Evolutionary conservation across 2,113 vertebrate species (phyloP).

Genomic region (Clarias magur): DNA sequence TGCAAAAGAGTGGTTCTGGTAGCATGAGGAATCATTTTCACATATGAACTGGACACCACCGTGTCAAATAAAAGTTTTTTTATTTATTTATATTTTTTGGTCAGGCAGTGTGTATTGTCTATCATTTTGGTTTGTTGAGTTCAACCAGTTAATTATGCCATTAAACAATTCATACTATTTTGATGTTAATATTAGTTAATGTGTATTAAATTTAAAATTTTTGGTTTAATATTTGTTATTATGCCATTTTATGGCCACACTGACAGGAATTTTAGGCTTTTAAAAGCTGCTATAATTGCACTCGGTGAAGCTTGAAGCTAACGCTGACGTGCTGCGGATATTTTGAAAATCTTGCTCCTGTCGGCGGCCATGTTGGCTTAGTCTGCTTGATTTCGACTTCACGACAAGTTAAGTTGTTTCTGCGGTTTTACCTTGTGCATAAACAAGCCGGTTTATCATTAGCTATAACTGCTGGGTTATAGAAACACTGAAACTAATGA

Average conservation of each 20-base stretch:
- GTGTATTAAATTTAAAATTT: no score
- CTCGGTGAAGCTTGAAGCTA: background rate
- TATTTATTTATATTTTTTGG: no score
- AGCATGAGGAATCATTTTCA: no score
- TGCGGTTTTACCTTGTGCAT: background rate
- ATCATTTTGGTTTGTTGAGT: background rate
- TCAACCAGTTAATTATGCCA: background rate
- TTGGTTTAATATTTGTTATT: background rate
- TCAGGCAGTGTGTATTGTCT: no score
- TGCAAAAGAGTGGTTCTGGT: no score
- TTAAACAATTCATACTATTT: background rate
- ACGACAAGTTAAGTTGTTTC: background rate
- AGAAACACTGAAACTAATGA: background rate
- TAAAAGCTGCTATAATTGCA: no score
- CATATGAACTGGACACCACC: no score
- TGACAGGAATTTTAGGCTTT: no score
- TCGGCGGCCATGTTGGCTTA: background rate
- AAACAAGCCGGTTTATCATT: background rate
- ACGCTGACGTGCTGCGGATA: background rate
- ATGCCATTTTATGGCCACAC: background rate
- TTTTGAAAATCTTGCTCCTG: conserved; percentile 28
- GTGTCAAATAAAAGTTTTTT: no score
- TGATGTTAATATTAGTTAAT: no score
- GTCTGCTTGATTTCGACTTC: conserved; percentile 10
- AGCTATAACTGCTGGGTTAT: background rate